These are phyloP conservation scores for Scarus forsteni DNA, from an alignment of 2,797 vertebrate genomes.

Conservation along the genomic window DNA sequence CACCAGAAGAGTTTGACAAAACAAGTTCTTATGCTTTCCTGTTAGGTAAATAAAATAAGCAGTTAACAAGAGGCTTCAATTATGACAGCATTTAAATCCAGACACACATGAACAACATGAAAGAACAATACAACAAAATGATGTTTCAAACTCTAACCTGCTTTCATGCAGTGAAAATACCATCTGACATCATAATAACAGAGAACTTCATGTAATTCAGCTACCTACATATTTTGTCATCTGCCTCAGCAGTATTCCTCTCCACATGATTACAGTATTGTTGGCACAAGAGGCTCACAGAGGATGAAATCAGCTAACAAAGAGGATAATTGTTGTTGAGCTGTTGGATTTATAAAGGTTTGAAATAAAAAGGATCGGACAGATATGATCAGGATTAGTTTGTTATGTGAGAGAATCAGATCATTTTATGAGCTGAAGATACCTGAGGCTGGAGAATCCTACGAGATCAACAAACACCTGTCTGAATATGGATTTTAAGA, in stretches of 20 bases:
- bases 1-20: neutral
- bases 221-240: neutral
- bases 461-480: conserved; percentile 26
- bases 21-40: neutral
- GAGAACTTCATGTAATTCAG: neutral
- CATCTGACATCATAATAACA: neutral
- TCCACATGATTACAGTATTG: conserved; percentile 9
- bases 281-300: neutral
- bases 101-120: neutral
- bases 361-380: neutral
- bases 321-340: conserved; percentile 5
- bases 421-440: neutral
- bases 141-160: neutral
- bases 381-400: neutral
- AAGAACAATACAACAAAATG: neutral
- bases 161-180: neutral
- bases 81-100: neutral
- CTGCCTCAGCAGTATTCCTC: neutral
- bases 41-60: neutral
- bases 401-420: neutral
- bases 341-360: neutral
- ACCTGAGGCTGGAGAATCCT: neutral
- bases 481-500: conserved; percentile 12
- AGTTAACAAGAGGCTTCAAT: neutral
- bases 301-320: neutral